A percentile compares a stretch with the other conserved stretches of the same genome.
Conservation (phyloP, 2,888 invertebrate species). For the Lepas anatifera region DNA sequence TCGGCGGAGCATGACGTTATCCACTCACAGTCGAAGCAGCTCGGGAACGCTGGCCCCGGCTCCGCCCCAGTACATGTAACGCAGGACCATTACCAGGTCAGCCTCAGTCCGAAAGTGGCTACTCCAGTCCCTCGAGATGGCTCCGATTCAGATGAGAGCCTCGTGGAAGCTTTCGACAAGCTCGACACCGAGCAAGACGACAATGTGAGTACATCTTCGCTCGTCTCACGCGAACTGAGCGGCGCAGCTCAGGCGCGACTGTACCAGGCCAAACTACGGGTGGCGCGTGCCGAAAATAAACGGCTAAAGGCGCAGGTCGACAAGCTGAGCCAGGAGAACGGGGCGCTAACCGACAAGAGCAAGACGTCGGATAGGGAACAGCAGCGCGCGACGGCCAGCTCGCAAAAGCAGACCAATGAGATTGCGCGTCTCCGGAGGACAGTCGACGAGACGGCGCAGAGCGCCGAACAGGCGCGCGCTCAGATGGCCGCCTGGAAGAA, state of each 20-base stretch:
- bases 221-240: not conserved
- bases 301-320: not conserved
- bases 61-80: too few relatives aligned
- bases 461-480: not conserved
- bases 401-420: not conserved
- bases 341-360: not conserved
- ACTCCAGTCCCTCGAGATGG: not conserved
- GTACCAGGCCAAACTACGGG: not conserved
- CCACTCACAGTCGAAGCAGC: too few relatives aligned
- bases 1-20: not conserved
- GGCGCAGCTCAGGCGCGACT: not conserved
- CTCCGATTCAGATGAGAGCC: not conserved
- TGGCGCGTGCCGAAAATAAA: not conserved
- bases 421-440: not conserved
- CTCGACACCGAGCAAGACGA: not conserved
- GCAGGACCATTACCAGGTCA: not conserved
- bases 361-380: not conserved
- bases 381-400: not conserved
- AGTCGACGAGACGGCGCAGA: not conserved
- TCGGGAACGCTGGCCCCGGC: too few relatives aligned
- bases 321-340: not conserved
- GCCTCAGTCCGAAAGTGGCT: not conserved
- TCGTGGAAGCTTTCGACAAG: not conserved
- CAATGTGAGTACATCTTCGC: not conserved
- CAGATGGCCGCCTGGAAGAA: not conserved